Percentiles rank a stretch among this genome's conserved stretches.
Conservation (phyloP, 2,888 invertebrate genomes). For the Philhelius pedissequus region DNA sequence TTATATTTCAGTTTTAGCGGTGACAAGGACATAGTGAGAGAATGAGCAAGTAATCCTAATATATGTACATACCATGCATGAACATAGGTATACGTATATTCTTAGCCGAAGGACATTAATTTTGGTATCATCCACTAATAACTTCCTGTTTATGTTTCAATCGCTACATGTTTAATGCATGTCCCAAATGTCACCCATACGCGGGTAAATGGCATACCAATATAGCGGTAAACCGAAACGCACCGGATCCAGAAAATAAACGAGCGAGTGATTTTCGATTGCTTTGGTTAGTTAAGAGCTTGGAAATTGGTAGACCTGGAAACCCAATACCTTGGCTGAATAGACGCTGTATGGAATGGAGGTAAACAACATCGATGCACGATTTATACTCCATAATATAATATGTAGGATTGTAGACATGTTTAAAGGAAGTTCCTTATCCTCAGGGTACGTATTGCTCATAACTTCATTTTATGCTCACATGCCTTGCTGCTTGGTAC, state of each 20-base stretch:
- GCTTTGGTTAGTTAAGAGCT: slow-evolving; percentile 50
- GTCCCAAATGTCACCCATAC: slow-evolving; percentile 40
- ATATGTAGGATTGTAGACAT: background rate
- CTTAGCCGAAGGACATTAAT: slow-evolving; percentile 62
- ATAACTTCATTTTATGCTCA: background rate
- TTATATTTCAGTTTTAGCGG: slow-evolving; percentile 5
- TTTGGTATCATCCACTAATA: slow-evolving; percentile 58
- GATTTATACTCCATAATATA: slow-evolving; percentile 16
- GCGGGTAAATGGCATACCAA: background rate
- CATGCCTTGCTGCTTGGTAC: slow-evolving; percentile 26
- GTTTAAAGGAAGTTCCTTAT: background rate
- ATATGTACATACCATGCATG: background rate
- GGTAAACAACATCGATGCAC: background rate
- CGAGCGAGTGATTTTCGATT: slow-evolving; percentile 49
- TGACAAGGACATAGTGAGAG: background rate
- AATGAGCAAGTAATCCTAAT: background rate
- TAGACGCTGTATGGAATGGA: background rate
- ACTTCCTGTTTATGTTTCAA: slow-evolving; percentile 53
- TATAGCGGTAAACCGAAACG: background rate
- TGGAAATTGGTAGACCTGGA: slow-evolving; percentile 49
- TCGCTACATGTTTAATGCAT: slow-evolving; percentile 62
- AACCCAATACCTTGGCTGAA: slow-evolving; percentile 1
- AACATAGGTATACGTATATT: background rate
- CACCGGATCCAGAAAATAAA: slow-evolving; percentile 11
- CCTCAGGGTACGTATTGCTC: background rate